These are phyloP conservation scores for Myotis yumanensis DNA, from an alignment of 2,113 vertebrate species.

Conservation along the genomic window DNA sequence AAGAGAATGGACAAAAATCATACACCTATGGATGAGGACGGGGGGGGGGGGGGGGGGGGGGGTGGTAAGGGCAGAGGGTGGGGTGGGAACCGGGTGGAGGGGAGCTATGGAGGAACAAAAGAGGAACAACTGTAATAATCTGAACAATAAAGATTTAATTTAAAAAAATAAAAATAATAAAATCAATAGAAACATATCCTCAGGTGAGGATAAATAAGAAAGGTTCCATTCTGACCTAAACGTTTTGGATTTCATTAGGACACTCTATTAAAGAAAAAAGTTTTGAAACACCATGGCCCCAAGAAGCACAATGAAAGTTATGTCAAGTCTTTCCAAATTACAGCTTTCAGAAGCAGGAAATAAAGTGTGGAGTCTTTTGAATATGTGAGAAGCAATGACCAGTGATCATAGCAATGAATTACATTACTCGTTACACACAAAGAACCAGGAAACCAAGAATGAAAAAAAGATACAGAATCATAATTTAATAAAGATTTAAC, in stretches of 20 bases:
- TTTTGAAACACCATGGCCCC: background rate
- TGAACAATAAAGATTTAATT: no score
- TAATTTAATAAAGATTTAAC: background rate
- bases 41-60: no score
- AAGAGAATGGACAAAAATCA: no score
- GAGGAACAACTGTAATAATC: no score
- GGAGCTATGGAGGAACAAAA: no score
- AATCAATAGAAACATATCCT: background rate
- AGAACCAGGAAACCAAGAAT: slow-evolving; percentile 34
- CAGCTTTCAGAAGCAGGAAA: slow-evolving; percentile 20
- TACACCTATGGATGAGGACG: no score
- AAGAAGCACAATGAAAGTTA: background rate
- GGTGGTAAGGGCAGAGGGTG: no score
- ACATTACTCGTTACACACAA: background rate
- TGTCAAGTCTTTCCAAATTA: slow-evolving; percentile 28
- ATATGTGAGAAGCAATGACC: background rate
- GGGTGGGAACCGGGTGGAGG: no score
- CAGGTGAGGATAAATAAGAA: background rate
- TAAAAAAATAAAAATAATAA: background rate
- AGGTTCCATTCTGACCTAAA: background rate
- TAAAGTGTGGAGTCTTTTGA: background rate
- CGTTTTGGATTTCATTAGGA: background rate
- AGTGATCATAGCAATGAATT: slow-evolving; percentile 7
- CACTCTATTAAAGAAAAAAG: background rate
- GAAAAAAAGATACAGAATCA: slow-evolving; percentile 12